Evolutionary conservation across 2,113 vertebrate species (phyloP).

Genomic region (Benitochromis conjunctus): DNA sequence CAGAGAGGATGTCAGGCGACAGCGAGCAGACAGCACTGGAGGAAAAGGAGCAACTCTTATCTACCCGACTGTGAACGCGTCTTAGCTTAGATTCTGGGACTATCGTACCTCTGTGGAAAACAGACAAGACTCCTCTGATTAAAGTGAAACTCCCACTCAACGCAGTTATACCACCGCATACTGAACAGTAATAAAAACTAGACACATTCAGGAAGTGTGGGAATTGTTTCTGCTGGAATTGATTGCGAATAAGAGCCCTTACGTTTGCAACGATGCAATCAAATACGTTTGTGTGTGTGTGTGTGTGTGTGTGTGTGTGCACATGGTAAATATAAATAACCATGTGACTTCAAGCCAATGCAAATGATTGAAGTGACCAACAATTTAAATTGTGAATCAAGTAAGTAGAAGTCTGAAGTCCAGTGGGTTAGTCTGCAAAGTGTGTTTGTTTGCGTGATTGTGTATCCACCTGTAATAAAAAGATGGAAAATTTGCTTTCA

Average conservation of each 20-base stretch:
- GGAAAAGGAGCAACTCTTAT: constrained; percentile 1
- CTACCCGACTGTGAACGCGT: background rate
- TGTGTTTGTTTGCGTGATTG: background rate
- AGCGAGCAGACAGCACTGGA: background rate
- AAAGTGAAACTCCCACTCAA: background rate
- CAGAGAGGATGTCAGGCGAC: background rate
- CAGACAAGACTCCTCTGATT: constrained; percentile 4
- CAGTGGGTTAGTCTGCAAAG: background rate
- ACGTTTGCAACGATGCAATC: constrained; percentile 8
- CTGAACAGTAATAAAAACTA: constrained; percentile 27
- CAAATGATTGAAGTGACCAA: constrained; percentile 26
- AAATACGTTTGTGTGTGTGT: background rate
- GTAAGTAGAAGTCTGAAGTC: background rate
- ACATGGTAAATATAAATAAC: background rate
- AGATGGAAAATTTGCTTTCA: background rate
- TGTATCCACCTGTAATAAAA: background rate
- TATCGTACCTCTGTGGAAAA: constrained; percentile 42
- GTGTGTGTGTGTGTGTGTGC: background rate
- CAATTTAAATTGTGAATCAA: background rate
- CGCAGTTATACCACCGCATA: constrained; percentile 1
- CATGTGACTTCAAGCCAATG: constrained; percentile 26
- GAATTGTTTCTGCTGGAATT: constrained; percentile 48
- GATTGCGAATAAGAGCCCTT: constrained; percentile 63
- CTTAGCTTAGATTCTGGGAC: constrained; percentile 54
- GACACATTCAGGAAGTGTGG: constrained; percentile 31